Conservation (phyloP, 2,797 vertebrate genomes). For the Glyptemys insculpta region DNA sequence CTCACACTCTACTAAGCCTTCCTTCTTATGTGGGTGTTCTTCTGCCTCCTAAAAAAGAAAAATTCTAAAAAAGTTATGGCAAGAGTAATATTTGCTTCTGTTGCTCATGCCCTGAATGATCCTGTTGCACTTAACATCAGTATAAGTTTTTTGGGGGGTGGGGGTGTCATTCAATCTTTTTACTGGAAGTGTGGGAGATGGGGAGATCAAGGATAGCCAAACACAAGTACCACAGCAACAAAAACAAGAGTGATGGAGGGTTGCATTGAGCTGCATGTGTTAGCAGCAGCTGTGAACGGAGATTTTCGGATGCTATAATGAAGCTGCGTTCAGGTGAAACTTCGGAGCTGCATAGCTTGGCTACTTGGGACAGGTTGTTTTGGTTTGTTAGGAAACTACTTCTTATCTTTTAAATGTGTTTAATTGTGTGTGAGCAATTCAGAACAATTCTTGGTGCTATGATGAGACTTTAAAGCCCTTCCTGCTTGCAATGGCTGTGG, state of each 20-base stretch:
- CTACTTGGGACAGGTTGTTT: background rate
- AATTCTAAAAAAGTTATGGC: background rate
- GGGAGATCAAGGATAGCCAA: background rate
- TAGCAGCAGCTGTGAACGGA: background rate
- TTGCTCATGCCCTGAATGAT: background rate
- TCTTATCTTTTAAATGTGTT: background rate
- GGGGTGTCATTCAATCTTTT: background rate
- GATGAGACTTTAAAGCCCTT: background rate
- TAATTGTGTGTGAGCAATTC: background rate
- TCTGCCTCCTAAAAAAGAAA: conserved; percentile 9
- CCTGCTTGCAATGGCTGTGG: background rate
- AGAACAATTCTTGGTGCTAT: background rate
- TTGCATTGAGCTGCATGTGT: background rate
- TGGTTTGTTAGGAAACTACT: background rate
- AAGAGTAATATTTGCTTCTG: background rate
- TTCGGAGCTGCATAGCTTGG: background rate
- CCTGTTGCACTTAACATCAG: background rate
- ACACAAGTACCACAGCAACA: background rate
- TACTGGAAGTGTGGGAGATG: background rate
- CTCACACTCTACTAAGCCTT: conserved; percentile 18
- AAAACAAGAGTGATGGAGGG: background rate
- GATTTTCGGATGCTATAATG: background rate
- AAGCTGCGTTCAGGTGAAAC: background rate
- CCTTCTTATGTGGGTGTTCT: conserved; percentile 31
- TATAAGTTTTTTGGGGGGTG: background rate